phyloP scores from a whole-genome alignment of 2,888 invertebrate genomes.

The Caradrina clavipalpis region DNA sequence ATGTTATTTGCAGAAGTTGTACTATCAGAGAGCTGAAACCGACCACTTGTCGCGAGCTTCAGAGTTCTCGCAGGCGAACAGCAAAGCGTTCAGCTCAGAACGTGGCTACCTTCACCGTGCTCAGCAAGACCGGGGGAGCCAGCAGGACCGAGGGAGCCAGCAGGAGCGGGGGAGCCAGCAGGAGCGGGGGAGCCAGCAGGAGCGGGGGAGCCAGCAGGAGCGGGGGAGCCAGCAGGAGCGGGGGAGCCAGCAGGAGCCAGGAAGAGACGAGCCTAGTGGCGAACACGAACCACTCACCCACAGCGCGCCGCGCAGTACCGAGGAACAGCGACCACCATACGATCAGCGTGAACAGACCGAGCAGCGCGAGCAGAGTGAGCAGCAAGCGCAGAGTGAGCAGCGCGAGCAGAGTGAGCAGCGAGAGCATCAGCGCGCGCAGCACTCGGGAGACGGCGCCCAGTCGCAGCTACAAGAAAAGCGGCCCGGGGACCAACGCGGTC shows the following conservation, averaged over 20 bases:
- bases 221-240: neutral
- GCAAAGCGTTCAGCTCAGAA: neutral
- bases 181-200: neutral
- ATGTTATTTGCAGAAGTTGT: slow-evolving; percentile 19
- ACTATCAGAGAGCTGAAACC: slow-evolving; percentile 8
- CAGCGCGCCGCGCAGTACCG: neutral
- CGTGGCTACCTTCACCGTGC: too few relatives aligned
- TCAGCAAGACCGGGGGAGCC: neutral
- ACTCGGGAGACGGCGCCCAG: neutral
- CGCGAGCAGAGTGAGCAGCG: neutral
- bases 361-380: neutral
- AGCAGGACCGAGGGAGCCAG: too few relatives aligned
- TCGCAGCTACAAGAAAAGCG: slow-evolving; percentile 1
- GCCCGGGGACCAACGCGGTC: slow-evolving; percentile 1
- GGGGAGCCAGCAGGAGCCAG: neutral
- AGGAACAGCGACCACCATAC: neutral
- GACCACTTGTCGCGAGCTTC: neutral
- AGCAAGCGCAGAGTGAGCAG: neutral
- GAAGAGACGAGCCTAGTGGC: neutral
- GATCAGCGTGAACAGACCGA: neutral
- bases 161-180: neutral
- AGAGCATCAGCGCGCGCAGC: neutral
- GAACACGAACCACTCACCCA: neutral
- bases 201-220: neutral
- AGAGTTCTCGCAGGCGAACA: neutral